Conservation (phyloP, 2,113 vertebrate genomes). For the Bos indicus region DNA sequence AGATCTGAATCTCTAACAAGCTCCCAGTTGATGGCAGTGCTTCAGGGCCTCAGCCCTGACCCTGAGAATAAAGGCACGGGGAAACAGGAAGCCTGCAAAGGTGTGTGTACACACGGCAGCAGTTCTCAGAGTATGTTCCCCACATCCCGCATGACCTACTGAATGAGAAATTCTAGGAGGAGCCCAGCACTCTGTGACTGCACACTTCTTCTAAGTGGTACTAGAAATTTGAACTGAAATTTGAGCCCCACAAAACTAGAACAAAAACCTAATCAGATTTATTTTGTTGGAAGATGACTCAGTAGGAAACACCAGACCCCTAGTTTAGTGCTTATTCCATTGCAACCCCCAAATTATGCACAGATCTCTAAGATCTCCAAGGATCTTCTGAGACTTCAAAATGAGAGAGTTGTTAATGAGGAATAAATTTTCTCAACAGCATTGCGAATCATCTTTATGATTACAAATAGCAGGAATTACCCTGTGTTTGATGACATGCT, state of each 20-base stretch:
- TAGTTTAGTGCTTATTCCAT: not conserved
- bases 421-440: conserved; percentile 41
- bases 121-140: not conserved
- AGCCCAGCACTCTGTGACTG: not conserved
- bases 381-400: conserved; percentile 35
- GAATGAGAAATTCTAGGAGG: not conserved
- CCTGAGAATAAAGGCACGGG: not conserved
- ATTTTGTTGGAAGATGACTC: not conserved
- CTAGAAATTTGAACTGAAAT: not conserved
- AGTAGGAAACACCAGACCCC: not conserved
- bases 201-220: not conserved
- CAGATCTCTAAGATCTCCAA: not conserved
- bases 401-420: conserved; percentile 43
- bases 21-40: not conserved
- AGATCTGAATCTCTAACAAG: not conserved
- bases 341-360: not conserved
- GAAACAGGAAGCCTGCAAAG: not conserved
- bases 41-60: not conserved
- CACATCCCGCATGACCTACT: not conserved
- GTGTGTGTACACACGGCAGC: not conserved
- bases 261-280: not conserved
- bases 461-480: conserved; percentile 47
- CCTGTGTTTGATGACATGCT: conserved; percentile 28
- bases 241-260: not conserved
- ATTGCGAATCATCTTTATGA: conserved; percentile 37